A percentile compares a stretch with the other conserved stretches of the same genome.
phyloP scores from a whole-genome alignment of 35 echinoderm and acorn worm species.

The Chiridota heheva region DNA sequence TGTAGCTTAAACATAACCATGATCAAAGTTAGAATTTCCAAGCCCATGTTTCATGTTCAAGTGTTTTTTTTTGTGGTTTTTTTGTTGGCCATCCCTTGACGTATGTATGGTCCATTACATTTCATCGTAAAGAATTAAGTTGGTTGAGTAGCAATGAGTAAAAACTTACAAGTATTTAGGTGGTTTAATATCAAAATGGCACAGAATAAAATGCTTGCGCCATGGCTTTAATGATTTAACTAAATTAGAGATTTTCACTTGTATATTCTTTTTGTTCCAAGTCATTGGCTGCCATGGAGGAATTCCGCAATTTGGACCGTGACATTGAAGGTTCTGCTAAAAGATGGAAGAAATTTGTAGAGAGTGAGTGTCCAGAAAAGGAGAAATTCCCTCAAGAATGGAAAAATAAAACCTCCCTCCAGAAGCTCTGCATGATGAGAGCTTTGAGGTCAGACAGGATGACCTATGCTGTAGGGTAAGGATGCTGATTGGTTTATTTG shows the following conservation, averaged over 20 bases:
- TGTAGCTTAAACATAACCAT: too few species aligned
- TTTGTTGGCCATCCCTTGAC: too few species aligned
- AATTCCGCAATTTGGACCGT: conserved; percentile 97
- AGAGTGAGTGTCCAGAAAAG: conserved; percentile 99
- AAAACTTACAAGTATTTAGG: too few species aligned
- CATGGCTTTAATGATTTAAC: neutral
- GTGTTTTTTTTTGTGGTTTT: too few species aligned
- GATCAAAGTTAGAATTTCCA: too few species aligned
- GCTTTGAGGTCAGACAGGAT: conserved; percentile 93
- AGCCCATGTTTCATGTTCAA: too few species aligned
- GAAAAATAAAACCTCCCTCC: conserved; percentile 93
- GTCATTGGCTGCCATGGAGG: conserved; percentile 93
- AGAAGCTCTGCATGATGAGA: conserved; percentile 99
- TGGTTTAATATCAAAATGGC: neutral
- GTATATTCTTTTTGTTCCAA: conserved; percentile 4
- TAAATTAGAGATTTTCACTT: neutral
- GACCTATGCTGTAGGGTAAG: conserved; percentile 96
- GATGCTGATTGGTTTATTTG: neutral
- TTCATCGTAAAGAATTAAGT: too few species aligned
- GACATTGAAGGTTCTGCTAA: conserved; percentile 98
- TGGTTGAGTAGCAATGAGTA: too few species aligned
- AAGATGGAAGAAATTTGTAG: conserved; percentile 99
- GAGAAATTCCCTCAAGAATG: conserved; percentile 99
- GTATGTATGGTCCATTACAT: too few species aligned
- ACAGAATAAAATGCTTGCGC: neutral